Conservation (phyloP, 2,113 vertebrate species). For the Serilophus lunatus region DNA sequence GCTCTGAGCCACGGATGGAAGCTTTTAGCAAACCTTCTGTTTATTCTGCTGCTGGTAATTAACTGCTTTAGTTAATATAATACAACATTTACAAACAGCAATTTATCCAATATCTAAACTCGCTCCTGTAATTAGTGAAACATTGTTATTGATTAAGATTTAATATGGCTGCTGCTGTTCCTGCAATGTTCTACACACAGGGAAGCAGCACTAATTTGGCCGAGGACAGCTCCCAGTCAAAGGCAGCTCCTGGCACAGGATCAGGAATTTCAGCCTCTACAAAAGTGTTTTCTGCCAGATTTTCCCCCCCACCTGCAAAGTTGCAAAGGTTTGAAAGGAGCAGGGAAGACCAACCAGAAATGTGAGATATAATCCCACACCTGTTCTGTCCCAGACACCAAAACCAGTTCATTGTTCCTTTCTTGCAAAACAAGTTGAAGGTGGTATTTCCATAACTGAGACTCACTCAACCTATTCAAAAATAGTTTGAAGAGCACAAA, state of each 20-base stretch:
- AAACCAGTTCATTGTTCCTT: background rate
- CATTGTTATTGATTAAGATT: constrained; percentile 75
- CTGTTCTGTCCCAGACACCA: background rate
- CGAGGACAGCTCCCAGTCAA: constrained; percentile 44
- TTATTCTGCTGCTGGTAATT: constrained; percentile 71
- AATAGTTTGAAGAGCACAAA: background rate
- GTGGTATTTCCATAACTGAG: background rate
- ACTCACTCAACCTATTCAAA: background rate
- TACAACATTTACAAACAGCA: constrained; percentile 68
- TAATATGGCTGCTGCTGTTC: constrained; percentile 54
- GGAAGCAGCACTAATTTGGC: constrained; percentile 45
- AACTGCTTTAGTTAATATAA: constrained; percentile 73
- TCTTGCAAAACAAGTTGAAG: background rate
- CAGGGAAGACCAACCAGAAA: background rate
- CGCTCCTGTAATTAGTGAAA: constrained; percentile 69
- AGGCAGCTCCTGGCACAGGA: constrained; percentile 36
- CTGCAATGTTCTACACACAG: constrained; percentile 34
- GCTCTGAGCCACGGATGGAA: constrained; percentile 60
- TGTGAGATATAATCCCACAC: background rate
- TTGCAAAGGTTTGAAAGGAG: background rate
- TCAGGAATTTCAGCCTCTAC: constrained; percentile 2
- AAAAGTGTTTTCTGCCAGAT: background rate
- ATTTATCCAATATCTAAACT: constrained; percentile 69
- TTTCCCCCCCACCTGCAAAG: background rate
- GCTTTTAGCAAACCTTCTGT: constrained; percentile 68